Conservation (phyloP, 2,888 invertebrate species). For the Heliconius cydno region DNA sequence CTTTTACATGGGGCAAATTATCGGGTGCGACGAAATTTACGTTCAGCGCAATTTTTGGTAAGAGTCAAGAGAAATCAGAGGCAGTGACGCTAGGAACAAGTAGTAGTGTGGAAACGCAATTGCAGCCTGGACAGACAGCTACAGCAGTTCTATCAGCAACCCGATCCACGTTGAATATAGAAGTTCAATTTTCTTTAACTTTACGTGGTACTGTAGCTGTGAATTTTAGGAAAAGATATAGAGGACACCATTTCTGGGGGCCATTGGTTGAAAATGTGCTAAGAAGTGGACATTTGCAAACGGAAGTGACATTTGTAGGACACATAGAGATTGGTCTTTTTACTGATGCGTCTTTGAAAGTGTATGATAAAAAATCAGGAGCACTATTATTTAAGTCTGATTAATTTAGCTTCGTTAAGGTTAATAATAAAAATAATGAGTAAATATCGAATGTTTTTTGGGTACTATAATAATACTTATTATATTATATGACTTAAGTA, state of each 20-base stretch:
- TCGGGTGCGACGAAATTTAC: slow-evolving; percentile 62
- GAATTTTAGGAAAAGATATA: slow-evolving; percentile 59
- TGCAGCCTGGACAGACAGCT: slow-evolving; percentile 65
- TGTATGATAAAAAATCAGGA: slow-evolving; percentile 63
- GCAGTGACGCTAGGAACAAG: slow-evolving; percentile 62
- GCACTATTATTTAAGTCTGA: slow-evolving; percentile 51
- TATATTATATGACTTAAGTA: no score
- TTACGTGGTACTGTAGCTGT: slow-evolving; percentile 67
- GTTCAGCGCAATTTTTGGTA: slow-evolving; percentile 63
- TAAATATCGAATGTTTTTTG: no score
- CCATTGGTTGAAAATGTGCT: slow-evolving; percentile 61
- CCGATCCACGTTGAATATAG: slow-evolving; percentile 62
- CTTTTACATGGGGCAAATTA: slow-evolving; percentile 62
- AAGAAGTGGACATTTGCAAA: slow-evolving; percentile 56
- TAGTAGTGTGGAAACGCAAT: slow-evolving; percentile 65
- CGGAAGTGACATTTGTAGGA: slow-evolving; percentile 57
- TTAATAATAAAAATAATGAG: no score
- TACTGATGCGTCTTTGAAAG: slow-evolving; percentile 64
- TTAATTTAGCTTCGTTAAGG: no score
- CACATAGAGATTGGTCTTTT: slow-evolving; percentile 63
- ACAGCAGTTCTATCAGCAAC: slow-evolving; percentile 66
- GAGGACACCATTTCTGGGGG: slow-evolving; percentile 69
- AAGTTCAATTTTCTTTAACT: slow-evolving; percentile 60
- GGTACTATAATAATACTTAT: no score
- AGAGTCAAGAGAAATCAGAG: slow-evolving; percentile 65